Base-by-base conservation (phyloP, 2,113 vertebrate species). In the Chaetodon trifascialis region DNA sequence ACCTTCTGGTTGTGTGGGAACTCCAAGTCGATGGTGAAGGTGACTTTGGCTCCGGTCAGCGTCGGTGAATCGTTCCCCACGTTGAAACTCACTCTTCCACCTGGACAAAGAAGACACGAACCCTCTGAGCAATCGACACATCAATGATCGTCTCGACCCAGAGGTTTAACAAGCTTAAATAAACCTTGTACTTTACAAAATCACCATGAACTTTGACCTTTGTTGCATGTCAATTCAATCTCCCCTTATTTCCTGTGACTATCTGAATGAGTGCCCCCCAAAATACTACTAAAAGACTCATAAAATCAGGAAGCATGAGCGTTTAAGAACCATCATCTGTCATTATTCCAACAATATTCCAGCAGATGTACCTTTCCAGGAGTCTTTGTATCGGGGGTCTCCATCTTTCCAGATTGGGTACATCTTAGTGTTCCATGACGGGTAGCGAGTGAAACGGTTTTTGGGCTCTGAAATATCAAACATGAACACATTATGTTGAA, bases 11-110 rank as follows among this genome's bases (percentile, higher is more conserved):
- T 95, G 76, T 90, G 42, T 4, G 97, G 97, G 70, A 98, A 97
- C 86, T 94, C 90, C 55, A 99, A 80, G 62, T 95, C 81, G 55
- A 97, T 96, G 88, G 92, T 96, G 93, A 99, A 99, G 44, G 96
- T 97, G 34, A 96, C 91, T 66, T 94, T 95, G 58, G 97, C 97
- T 7, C 95, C 97, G 0, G 94, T 89, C 83, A 99, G 91, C 10
- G 97, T 98, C 6, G 98, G 97, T 1, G 96, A 96, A 19, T 99
- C 97, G 14, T 96, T 98, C 30, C 90, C 94, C 36, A 98, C 94
- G 36, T 96, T 93, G 74, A 98, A 95, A 11, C 93, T 90, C 62
- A 98, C 94, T 7, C 91, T 91, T 8, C 97, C 97, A 2, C 97
- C 97, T 99, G 86, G 4, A 52, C 0, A 10, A 70, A 67, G 51